Percentiles rank a stretch among this genome's conserved stretches.
phyloP scores from a whole-genome alignment of 2,113 vertebrate species.

The Orientallactaga bullata region DNA sequence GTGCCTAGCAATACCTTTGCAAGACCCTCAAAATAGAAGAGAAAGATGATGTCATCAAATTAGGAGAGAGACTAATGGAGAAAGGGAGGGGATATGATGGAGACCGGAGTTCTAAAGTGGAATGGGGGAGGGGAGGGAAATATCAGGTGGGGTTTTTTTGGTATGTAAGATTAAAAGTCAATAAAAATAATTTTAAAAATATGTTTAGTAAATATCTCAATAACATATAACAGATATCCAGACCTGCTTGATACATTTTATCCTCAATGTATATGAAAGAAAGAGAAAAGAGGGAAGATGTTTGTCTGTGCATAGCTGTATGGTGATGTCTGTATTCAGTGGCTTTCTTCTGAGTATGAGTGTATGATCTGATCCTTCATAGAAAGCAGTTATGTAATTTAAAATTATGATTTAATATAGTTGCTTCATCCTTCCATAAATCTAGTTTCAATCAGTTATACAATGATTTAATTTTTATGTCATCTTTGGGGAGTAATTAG shows the following conservation, averaged over 20 bases:
- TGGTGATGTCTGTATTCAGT: background rate
- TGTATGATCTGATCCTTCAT: background rate
- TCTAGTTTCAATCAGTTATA: background rate
- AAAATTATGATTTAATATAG: background rate
- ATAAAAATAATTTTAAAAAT: too few species aligned
- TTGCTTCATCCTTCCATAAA: background rate
- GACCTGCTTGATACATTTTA: background rate
- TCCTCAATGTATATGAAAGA: background rate
- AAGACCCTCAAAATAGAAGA: too few species aligned
- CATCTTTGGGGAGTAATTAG: background rate
- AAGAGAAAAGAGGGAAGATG: background rate
- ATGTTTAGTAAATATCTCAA: conserved; percentile 29
- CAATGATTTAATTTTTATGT: background rate
- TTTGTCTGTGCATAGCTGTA: background rate
- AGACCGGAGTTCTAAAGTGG: too few species aligned
- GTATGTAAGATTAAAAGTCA: too few species aligned
- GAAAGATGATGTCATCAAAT: too few species aligned
- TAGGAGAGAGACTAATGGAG: too few species aligned
- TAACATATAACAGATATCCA: conserved; percentile 4
- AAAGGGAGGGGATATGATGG: too few species aligned
- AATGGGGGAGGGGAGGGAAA: too few species aligned
- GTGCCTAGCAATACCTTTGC: too few species aligned
- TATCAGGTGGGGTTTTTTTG: too few species aligned
- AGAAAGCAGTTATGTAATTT: background rate
- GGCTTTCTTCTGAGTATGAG: background rate